These are phyloP conservation scores for Dicerorhinus sumatrensis DNA, from an alignment of 2,113 vertebrate genomes.

Conservation along the genomic window DNA sequence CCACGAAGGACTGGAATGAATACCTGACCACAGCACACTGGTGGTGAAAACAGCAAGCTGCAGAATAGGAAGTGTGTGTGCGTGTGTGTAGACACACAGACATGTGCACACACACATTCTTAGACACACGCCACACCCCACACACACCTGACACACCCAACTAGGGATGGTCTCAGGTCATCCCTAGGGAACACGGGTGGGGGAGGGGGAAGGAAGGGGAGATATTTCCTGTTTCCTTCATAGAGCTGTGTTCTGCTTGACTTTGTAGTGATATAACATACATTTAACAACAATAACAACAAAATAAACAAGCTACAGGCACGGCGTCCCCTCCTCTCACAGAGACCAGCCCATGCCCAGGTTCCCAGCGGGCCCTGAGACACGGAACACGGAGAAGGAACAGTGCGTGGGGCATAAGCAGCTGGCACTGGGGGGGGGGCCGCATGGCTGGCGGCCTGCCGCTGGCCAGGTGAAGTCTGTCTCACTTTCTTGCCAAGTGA, in stretches of 20 bases:
- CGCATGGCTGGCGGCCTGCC: rapidly evolving
- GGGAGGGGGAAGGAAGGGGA: background rate
- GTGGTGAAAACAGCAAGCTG: background rate
- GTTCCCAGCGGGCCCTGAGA: background rate
- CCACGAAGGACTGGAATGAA: background rate
- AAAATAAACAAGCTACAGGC: background rate
- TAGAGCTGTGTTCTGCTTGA: background rate
- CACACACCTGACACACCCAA: background rate
- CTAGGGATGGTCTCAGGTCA: background rate
- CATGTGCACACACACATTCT: background rate
- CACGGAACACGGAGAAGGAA: rapidly evolving
- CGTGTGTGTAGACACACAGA: background rate
- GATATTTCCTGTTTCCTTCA: background rate
- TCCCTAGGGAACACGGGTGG: background rate
- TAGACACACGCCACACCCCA: background rate
- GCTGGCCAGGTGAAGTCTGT: background rate
- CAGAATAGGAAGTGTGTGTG: background rate
- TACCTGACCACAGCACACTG: no score
- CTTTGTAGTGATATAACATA: background rate
- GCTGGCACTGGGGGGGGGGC: background rate
- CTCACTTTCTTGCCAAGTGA: background rate
- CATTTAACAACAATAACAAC: background rate
- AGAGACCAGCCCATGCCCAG: background rate
- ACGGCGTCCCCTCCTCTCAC: background rate
- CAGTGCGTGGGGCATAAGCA: rapidly evolving